Evolutionary conservation across 1,140 invertebrate genomes (phyloP), one percentile per base, ranked within the genome.

Genomic region (Pararge aegeria): DNA sequence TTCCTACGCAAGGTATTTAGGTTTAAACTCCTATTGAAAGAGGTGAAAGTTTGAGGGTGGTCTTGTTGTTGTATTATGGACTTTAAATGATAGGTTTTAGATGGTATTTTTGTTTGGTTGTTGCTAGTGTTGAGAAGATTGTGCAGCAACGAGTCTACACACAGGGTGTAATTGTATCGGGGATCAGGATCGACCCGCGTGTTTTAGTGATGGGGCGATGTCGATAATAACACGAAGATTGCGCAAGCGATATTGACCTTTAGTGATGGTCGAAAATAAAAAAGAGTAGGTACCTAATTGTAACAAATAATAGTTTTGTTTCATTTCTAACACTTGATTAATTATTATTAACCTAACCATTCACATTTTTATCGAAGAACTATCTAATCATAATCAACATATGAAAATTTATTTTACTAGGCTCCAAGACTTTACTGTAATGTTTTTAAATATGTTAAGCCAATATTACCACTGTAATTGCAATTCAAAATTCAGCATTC

Each of bases 1-100:
- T 86, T 83, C 77, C 79, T 87, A 83, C 83, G 78, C 78, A 84
- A 89, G 83, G 83, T 89, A 89, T 89, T 89, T 89, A 87, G 83
- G 86, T 89, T 87, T 89, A 89, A 89, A 89, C 78, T 89, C 81
- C 81, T 83, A 89, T 87, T 83, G 86, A 85, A 86, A 89, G 84
- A 89, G 86, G 86, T 89, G 86, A 89, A 89, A 89, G 86, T 89
- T 89, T 80, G 67, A 77, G 76, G 75, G 65, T 65, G 48, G 51
- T 59, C 27, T 34, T 49, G 60, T 56, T 52, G 46, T 20, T 27
- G 37, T 12, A 83, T 67, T 66, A 37, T 75, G 55, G 37, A 61
- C 71, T 67, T 64, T 84, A 64, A 55, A 12, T 20, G 9, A 3
- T 50, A 20, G 2, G 46, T 19, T 9, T 55, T 66, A 78, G 61